phyloP scores from a whole-genome alignment of 2,797 vertebrate genomes.

The Psittacula derbiana region DNA sequence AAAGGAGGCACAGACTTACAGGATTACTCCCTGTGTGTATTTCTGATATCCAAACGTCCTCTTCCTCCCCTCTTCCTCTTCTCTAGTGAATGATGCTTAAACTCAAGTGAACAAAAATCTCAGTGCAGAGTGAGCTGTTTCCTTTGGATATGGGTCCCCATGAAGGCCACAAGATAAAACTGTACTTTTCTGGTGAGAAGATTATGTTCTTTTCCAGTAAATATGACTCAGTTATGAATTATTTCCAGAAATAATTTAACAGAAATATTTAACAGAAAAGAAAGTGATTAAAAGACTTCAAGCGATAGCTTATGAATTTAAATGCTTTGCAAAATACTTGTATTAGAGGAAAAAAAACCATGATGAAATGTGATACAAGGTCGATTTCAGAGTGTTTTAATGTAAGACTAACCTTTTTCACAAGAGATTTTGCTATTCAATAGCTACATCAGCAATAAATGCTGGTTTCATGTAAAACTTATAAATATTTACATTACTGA shows the following conservation, averaged over 20 bases:
- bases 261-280: constrained; percentile 31
- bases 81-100: neutral
- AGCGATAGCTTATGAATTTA: constrained; percentile 15
- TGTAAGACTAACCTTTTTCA: constrained; percentile 19
- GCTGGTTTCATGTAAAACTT: constrained; percentile 12
- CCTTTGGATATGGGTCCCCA: neutral
- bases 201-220: neutral
- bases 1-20: neutral
- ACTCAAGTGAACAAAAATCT: neutral
- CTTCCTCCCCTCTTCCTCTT: neutral
- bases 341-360: neutral
- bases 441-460: constrained; percentile 28
- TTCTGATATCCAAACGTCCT: neutral
- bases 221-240: constrained; percentile 26
- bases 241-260: no score
- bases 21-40: neutral
- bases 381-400: constrained; percentile 22
- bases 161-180: neutral
- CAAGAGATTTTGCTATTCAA: constrained; percentile 29
- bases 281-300: constrained; percentile 39
- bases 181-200: neutral
- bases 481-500: constrained; percentile 26
- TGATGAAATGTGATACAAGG: constrained; percentile 24
- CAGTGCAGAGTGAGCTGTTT: neutral
- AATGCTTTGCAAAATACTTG: constrained; percentile 9